Evolutionary conservation across 2,113 vertebrate genomes (phyloP).

Genomic region (Spea bombifrons): DNA sequence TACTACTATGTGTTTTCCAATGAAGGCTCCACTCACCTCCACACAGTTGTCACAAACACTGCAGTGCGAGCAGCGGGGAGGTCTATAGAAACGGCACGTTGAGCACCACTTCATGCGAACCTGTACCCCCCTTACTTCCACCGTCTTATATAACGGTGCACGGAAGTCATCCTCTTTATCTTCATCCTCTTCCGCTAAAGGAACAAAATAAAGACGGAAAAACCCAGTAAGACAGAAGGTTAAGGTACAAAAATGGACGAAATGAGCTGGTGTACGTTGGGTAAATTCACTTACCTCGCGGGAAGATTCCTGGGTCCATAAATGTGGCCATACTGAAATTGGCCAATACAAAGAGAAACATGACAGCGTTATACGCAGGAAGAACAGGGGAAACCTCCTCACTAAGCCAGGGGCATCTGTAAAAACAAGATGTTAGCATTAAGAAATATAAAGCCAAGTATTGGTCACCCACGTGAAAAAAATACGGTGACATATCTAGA

Average conservation of each 20-base stretch:
- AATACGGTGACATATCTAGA: no score
- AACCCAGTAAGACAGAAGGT: neutral
- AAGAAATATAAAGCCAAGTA: neutral
- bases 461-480: no score
- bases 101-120: slow-evolving; percentile 99
- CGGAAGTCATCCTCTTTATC: slow-evolving; percentile 98
- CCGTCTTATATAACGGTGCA: slow-evolving; percentile 93
- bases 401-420: slow-evolving; percentile 88
- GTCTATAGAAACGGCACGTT: slow-evolving; percentile 95
- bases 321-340: slow-evolving; percentile 99
- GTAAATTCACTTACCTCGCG: slow-evolving; percentile 76
- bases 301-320: slow-evolving; percentile 97
- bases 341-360: slow-evolving; percentile 95
- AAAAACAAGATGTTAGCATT: slow-evolving; percentile 29
- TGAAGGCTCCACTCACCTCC: slow-evolving; percentile 73
- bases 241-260: neutral
- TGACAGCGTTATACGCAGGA: slow-evolving; percentile 82
- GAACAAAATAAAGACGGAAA: neutral
- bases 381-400: slow-evolving; percentile 79
- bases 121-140: slow-evolving; percentile 95
- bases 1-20: neutral
- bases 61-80: slow-evolving; percentile 94
- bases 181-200: slow-evolving; percentile 90
- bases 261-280: neutral
- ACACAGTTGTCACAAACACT: slow-evolving; percentile 98